These are phyloP conservation scores for Oophaga sylvatica DNA, from an alignment of 2,797 vertebrate genomes.

Conservation along the genomic window DNA sequence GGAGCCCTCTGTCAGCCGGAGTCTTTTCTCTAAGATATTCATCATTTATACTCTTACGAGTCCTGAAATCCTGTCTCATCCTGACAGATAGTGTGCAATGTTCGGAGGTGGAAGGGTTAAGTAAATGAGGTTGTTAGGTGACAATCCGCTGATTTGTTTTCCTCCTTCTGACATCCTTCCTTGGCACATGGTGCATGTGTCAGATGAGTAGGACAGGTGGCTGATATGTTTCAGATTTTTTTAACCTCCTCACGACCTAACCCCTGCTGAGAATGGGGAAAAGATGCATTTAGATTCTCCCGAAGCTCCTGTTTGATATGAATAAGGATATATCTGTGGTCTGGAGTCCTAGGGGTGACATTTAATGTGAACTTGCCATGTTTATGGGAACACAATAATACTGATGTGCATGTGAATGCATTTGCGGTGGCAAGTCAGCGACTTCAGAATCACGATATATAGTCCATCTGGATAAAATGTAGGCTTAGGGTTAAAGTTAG, in stretches of 20 bases:
- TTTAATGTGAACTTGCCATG: constrained; percentile 31
- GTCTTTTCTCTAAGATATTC: not conserved
- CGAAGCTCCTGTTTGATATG: constrained; percentile 25
- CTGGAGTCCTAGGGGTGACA: constrained; percentile 12
- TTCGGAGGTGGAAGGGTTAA: constrained; percentile 53
- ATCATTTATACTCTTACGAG: constrained; percentile 15
- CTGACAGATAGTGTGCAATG: constrained; percentile 44
- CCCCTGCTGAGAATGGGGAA: constrained; percentile 51
- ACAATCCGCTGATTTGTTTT: constrained; percentile 52
- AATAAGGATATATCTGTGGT: constrained; percentile 24
- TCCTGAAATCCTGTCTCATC: constrained; percentile 2
- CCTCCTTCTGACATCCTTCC: constrained; percentile 50
- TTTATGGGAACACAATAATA: not conserved
- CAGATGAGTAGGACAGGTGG: constrained; percentile 56
- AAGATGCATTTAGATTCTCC: constrained; percentile 33
- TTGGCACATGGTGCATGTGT: constrained; percentile 53
- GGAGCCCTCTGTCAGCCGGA: not conserved
- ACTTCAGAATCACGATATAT: not conserved
- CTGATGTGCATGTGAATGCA: not conserved
- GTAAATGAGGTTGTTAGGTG: constrained; percentile 59
- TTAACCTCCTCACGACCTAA: constrained; percentile 58
- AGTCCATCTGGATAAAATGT: not conserved
- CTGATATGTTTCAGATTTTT: constrained; percentile 57
- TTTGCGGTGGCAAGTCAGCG: not conserved
- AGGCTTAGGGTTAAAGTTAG: no score